Percentiles rank a stretch among this genome's conserved stretches.
phyloP scores from a whole-genome alignment of 2,113 vertebrate species.

The Leiothrix lutea region DNA sequence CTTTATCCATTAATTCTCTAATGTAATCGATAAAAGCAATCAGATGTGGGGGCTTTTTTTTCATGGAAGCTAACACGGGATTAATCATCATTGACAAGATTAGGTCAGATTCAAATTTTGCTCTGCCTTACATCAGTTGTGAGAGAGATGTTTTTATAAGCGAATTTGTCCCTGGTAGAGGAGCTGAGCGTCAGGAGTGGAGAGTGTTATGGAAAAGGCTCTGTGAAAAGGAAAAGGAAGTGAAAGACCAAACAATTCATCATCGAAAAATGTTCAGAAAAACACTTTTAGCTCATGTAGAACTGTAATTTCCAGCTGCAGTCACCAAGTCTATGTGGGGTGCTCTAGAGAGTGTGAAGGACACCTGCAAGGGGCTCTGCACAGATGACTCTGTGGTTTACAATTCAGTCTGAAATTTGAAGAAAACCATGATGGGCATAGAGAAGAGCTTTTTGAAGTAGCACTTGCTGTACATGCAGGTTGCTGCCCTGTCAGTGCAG shows the following conservation, averaged over 20 bases:
- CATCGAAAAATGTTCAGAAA: not conserved
- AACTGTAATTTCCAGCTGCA: not conserved
- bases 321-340: not conserved
- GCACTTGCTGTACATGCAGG: not conserved
- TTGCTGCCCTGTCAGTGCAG: not conserved
- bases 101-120: slow-evolving; percentile 41
- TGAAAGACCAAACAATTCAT: not conserved
- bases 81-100: slow-evolving; percentile 57
- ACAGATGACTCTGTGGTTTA: not conserved
- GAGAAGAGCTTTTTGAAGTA: not conserved
- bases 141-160: not conserved
- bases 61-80: not conserved
- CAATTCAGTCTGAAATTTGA: not conserved
- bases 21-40: slow-evolving; percentile 60
- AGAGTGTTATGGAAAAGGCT: not conserved
- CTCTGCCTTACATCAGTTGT: not conserved
- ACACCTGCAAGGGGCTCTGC: not conserved
- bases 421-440: not conserved
- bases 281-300: not conserved
- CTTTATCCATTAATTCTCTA: not conserved
- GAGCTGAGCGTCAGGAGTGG: not conserved
- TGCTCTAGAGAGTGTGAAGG: not conserved
- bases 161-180: not conserved
- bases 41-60: not conserved
- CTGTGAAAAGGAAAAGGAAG: not conserved